phyloP scores from a whole-genome alignment of 1,140 invertebrate genomes.

The Colletes gigas region DNA sequence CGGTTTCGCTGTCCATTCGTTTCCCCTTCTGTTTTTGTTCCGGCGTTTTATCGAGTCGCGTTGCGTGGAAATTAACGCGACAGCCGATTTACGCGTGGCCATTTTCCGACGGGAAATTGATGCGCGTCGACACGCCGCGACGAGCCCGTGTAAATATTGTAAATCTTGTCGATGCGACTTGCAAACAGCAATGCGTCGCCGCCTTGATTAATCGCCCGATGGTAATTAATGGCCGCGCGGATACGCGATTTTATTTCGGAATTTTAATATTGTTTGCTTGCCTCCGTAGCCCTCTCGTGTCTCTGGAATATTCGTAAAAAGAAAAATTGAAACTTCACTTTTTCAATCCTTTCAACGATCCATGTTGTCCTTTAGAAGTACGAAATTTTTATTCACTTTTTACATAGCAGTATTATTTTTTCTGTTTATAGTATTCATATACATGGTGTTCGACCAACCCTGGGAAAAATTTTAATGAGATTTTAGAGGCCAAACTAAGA shows the following conservation, averaged over 20 bases:
- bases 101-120: slow-evolving; percentile 20
- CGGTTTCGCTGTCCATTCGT: too few species aligned
- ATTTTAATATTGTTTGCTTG: not conserved
- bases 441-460: too few species aligned
- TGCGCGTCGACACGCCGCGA: slow-evolving; percentile 2
- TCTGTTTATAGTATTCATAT: too few species aligned
- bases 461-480: too few species aligned
- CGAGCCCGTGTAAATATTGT: slow-evolving; percentile 32
- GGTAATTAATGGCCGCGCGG: slow-evolving; percentile 3
- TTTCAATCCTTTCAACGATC: not conserved
- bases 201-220: slow-evolving; percentile 23
- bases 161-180: slow-evolving; percentile 31
- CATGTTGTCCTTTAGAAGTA: too few species aligned
- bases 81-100: slow-evolving; percentile 22
- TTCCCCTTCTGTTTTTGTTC: too few species aligned
- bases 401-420: too few species aligned
- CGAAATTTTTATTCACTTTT: too few species aligned
- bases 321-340: not conserved
- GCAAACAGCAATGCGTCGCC: slow-evolving; percentile 16
- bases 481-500: too few species aligned
- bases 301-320: slow-evolving; percentile 1
- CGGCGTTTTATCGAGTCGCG: slow-evolving; percentile 20
- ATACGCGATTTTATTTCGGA: not conserved
- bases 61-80: slow-evolving; percentile 26
- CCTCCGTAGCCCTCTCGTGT: not conserved